Evolutionary conservation across 2,113 vertebrate species (phyloP).

Genomic region (Salvelinus namaycush): DNA sequence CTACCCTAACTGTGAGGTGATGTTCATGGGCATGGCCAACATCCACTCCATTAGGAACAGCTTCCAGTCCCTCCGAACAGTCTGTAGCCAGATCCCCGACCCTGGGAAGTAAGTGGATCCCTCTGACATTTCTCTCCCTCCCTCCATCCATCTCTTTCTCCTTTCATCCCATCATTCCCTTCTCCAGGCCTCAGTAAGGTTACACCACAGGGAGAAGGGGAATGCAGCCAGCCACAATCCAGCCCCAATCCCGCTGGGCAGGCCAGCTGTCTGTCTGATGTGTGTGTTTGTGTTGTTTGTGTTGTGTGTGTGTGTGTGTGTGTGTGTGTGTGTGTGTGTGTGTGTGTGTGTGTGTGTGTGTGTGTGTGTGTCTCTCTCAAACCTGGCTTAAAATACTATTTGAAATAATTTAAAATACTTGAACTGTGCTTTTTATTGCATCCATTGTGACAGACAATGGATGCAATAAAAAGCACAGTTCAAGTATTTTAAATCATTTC

Average conservation of each 20-base stretch:
- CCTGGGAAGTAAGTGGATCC: conserved; percentile 92
- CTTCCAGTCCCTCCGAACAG: conserved; percentile 92
- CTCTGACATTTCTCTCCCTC: conserved; percentile 51
- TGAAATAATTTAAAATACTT: no score
- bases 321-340: no score
- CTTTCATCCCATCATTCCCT: not conserved
- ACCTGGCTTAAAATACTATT: no score
- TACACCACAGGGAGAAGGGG: conserved; percentile 34
- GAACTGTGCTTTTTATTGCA: no score
- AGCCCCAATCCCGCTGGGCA: conserved; percentile 29
- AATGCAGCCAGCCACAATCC: conserved; percentile 26
- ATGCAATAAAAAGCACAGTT: no score
- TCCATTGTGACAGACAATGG: no score
- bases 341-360: no score
- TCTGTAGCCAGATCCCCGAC: conserved; percentile 97
- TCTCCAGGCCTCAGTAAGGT: conserved; percentile 26
- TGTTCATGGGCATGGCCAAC: conserved; percentile 99
- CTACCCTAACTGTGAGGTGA: conserved; percentile 97
- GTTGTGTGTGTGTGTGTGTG: no score
- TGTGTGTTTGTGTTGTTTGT: not conserved
- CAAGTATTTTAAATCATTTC: no score
- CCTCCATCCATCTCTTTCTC: not conserved
- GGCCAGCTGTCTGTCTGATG: conserved; percentile 39
- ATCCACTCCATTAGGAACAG: conserved; percentile 98
- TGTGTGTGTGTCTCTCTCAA: no score